phyloP scores from a whole-genome alignment of 1,140 invertebrate species.

The Acarapis woodi region DNA sequence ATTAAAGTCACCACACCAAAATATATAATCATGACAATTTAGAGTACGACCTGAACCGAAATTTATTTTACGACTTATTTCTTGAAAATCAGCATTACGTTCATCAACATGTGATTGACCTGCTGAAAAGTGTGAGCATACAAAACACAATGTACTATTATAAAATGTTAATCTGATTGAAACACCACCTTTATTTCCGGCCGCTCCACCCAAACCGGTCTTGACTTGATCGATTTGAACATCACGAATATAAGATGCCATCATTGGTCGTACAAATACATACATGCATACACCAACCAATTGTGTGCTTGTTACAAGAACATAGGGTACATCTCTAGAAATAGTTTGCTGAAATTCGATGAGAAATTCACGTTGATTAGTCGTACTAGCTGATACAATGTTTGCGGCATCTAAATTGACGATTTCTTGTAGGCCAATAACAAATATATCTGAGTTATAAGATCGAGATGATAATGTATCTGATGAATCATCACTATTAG shows the following conservation, averaged over 20 bases:
- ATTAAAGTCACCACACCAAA: slow-evolving; percentile 99
- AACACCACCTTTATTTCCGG: slow-evolving; percentile 79
- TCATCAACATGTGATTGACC: slow-evolving; percentile 86
- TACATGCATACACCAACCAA: slow-evolving; percentile 92
- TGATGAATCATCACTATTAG: slow-evolving; percentile 24
- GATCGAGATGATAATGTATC: too few relatives aligned
- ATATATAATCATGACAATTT: slow-evolving; percentile 86
- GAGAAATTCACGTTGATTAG: slow-evolving; percentile 86
- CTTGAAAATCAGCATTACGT: slow-evolving; percentile 79
- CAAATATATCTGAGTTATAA: slow-evolving; percentile 80
- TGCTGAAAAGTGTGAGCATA: slow-evolving; percentile 95
- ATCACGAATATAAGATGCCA: slow-evolving; percentile 58
- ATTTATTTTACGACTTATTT: slow-evolving; percentile 67
- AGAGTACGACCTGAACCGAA: slow-evolving; percentile 75
- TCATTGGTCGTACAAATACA: slow-evolving; percentile 59
- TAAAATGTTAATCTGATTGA: slow-evolving; percentile 69
- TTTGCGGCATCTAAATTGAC: slow-evolving; percentile 95
- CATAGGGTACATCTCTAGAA: slow-evolving; percentile 58
- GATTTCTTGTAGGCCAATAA: slow-evolving; percentile 96
- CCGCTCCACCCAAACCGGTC: slow-evolving; percentile 81
- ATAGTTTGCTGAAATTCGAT: slow-evolving; percentile 74
- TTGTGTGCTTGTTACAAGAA: slow-evolving; percentile 75
- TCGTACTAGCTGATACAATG: slow-evolving; percentile 77
- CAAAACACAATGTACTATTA: slow-evolving; percentile 79
- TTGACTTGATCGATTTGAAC: slow-evolving; percentile 83